Evolutionary conservation across 2,113 vertebrate species (phyloP).

Genomic region (Bagarius yarrelli): DNA sequence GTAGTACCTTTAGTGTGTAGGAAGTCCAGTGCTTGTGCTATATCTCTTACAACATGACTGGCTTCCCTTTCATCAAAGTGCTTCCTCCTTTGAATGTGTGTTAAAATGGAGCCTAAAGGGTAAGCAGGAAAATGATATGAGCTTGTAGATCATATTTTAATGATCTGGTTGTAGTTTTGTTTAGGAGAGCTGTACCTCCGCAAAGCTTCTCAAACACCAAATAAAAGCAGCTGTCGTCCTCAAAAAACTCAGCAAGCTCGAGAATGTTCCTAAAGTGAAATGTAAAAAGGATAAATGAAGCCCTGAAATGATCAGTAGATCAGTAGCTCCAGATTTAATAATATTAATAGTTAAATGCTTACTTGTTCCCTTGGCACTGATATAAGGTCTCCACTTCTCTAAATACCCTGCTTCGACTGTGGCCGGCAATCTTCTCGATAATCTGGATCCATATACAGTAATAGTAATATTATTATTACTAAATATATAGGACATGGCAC

Average conservation of each 20-base stretch:
- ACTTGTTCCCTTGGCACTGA: constrained; percentile 97
- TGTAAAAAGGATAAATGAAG: constrained; percentile 20
- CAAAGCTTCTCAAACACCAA: constrained; percentile 96
- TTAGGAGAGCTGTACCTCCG: constrained; percentile 77
- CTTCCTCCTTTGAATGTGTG: constrained; percentile 90
- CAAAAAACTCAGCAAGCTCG: constrained; percentile 95
- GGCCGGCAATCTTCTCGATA: constrained; percentile 89
- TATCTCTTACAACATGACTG: constrained; percentile 89
- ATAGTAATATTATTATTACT: not conserved
- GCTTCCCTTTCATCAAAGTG: constrained; percentile 95
- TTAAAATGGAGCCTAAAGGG: constrained; percentile 85
- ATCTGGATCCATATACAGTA: constrained; percentile 70
- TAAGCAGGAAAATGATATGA: not conserved
- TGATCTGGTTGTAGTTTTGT: not conserved
- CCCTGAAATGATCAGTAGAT: not conserved
- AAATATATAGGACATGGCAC: not conserved
- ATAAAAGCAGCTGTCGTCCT: constrained; percentile 90
- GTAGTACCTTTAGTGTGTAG: constrained; percentile 90
- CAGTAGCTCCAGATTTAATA: not conserved
- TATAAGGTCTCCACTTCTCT: constrained; percentile 95
- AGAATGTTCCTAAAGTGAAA: constrained; percentile 84
- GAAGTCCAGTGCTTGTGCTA: constrained; percentile 88
- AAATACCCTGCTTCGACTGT: constrained; percentile 91
- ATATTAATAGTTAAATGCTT: constrained; percentile 48
- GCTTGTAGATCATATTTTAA: not conserved